Evolutionary conservation across 2,888 invertebrate genomes (phyloP).

Genomic region (Amiota mariae): DNA sequence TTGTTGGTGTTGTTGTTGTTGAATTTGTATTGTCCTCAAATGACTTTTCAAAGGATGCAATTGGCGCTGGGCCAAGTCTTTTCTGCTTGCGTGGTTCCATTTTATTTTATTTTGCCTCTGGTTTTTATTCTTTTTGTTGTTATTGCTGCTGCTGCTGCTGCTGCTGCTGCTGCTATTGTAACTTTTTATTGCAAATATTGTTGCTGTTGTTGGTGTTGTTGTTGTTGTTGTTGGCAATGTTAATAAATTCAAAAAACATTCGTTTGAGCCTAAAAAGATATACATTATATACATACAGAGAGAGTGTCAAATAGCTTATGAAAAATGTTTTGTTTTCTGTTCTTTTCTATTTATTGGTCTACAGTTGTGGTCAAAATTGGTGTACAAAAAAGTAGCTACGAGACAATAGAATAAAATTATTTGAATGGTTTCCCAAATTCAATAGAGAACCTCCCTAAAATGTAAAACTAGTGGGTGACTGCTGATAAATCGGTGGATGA

Average conservation of each 20-base stretch:
- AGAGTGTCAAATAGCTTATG: too few relatives aligned
- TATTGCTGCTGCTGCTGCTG: conserved; percentile 26
- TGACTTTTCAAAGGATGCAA: conserved; percentile 89
- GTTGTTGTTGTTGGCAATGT: neutral
- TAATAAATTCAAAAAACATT: conserved; percentile 8
- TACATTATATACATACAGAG: neutral
- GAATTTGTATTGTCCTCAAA: conserved; percentile 70
- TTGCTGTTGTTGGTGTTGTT: conserved; percentile 28
- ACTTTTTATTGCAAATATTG: neutral
- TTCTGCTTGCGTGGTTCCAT: conserved; percentile 77
- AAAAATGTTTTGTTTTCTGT: too few relatives aligned
- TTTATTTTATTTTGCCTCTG: conserved; percentile 11
- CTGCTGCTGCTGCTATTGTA: neutral
- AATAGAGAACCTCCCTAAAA: too few relatives aligned
- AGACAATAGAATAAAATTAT: too few relatives aligned
- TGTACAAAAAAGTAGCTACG: too few relatives aligned
- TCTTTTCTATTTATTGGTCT: too few relatives aligned
- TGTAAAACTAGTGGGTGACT: too few relatives aligned
- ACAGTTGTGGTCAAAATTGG: too few relatives aligned
- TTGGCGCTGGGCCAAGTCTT: conserved; percentile 93
- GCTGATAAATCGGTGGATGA: too few relatives aligned
- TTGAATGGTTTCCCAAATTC: too few relatives aligned
- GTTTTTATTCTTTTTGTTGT: conserved; percentile 6
- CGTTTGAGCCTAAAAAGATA: conserved; percentile 2
- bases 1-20: conserved; percentile 43